Evolutionary conservation across 2,113 vertebrate genomes (phyloP).

Genomic region (Andinoacara biseriatus): DNA sequence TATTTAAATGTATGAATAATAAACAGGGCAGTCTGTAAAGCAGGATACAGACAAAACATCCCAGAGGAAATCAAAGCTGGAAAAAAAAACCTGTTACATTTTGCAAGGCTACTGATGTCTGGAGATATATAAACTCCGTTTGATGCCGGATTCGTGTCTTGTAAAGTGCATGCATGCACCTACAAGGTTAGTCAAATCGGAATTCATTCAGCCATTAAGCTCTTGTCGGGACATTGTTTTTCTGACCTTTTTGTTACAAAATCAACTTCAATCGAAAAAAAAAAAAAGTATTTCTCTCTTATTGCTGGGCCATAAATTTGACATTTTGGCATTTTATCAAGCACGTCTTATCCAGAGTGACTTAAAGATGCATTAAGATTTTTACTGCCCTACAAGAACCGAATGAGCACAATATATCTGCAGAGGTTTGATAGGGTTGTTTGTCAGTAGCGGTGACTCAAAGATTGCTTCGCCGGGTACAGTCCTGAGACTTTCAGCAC

Average conservation of each 20-base stretch:
- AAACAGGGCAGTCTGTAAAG: constrained; percentile 19
- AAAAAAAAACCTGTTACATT: not conserved
- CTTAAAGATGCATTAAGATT: constrained; percentile 43
- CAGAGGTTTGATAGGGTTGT: constrained; percentile 19
- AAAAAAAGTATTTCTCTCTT: not conserved
- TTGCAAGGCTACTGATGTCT: constrained; percentile 3
- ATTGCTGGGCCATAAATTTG: constrained; percentile 11
- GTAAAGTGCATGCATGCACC: not conserved
- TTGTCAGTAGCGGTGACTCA: constrained; percentile 34
- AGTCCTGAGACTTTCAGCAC: not conserved
- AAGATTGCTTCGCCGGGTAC: constrained; percentile 6
- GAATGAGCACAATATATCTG: constrained; percentile 24
- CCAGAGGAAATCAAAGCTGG: constrained; percentile 31
- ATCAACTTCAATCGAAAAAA: not conserved
- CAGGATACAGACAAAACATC: constrained; percentile 13
- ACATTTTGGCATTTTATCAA: constrained; percentile 32
- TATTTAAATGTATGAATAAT: constrained; percentile 57
- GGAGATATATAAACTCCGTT: not conserved
- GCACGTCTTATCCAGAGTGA: constrained; percentile 12
- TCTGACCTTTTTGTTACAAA: not conserved
- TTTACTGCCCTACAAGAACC: constrained; percentile 17
- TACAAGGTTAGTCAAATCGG: not conserved
- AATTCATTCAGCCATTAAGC: not conserved
- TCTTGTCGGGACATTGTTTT: not conserved
- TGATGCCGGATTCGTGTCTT: not conserved